Evolutionary conservation across 2,888 invertebrate species (phyloP), one percentile per base, ranked within the genome.

Genomic region (Sphinx pinastri): DNA sequence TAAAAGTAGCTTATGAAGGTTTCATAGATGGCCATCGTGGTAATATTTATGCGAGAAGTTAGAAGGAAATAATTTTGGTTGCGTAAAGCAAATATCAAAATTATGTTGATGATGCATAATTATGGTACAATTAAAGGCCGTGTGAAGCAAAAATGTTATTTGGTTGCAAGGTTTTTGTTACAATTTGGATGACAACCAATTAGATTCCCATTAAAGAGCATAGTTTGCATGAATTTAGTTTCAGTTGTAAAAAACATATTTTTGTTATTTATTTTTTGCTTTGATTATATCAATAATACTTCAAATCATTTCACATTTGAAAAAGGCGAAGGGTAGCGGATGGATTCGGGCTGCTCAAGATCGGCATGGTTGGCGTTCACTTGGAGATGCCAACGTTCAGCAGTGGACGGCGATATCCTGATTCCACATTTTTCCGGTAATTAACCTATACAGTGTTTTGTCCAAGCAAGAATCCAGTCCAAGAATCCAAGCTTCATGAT

Each of bases 101-200:
- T 63, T 16, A 63, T 63, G 63, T 16, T 60, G 60, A 63, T 63
- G 63, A 12, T 54, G 8, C 63, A 49, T 63, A 47, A 63, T 63
- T 63, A 63, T 19, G 13, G 63, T 49, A 47, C 0, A 4, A 19
- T 13, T 6, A 63, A 6, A 63, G 63, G 47, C 16, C 45, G n/a
- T 47, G 45, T 60, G 16, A 10, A 57, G 57, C 60, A 11, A 47
- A 47, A 0, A 60, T 60, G n/a, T 8, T 63, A 47, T 55, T 19
- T 55, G 19, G 13, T 16, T 49, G 49, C 63, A 63, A 63, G 63
- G 47, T 49, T 49, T 63, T 47, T 16, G 11, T 8, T 63, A 6
- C 8, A 7, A 47, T 19, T 25, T 38, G 31, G 31, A 58, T 6
- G 38, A 13, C 13, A 0, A 38, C 14, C 7, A 38, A 58, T 25